phyloP scores from a whole-genome alignment of 2,888 invertebrate species.

The Dasysyrphus albostriatus region DNA sequence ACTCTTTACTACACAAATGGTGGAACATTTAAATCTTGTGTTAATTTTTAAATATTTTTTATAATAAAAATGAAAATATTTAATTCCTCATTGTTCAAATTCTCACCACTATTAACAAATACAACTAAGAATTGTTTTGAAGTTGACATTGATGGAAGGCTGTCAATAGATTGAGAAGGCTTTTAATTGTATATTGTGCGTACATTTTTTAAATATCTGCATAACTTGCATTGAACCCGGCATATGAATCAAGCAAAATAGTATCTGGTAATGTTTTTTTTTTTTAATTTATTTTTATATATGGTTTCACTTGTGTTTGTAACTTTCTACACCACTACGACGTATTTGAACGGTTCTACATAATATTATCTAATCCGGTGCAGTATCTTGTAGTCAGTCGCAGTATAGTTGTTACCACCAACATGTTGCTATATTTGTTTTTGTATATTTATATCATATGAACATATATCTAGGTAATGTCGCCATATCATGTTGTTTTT shows the following conservation, averaged over 20 bases:
- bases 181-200: too few species aligned
- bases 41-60: too few species aligned
- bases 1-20: too few species aligned
- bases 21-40: too few species aligned
- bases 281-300: constrained; percentile 44
- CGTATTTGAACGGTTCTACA: constrained; percentile 59
- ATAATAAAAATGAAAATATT: too few species aligned
- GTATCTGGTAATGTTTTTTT: background rate
- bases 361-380: constrained; percentile 34
- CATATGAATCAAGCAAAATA: background rate
- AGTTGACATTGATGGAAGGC: too few species aligned
- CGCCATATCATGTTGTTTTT: constrained; percentile 40
- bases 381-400: constrained; percentile 39
- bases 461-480: background rate
- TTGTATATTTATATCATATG: constrained; percentile 1
- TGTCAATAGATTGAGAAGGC: too few species aligned
- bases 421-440: constrained; percentile 61
- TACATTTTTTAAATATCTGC: too few species aligned
- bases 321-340: constrained; percentile 63
- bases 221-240: background rate
- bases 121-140: too few species aligned
- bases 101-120: too few species aligned
- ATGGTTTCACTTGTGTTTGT: constrained; percentile 17
- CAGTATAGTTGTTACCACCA: constrained; percentile 59
- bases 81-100: too few species aligned